Conservation (phyloP, 2,888 invertebrate genomes). For the Homarus gammarus region DNA sequence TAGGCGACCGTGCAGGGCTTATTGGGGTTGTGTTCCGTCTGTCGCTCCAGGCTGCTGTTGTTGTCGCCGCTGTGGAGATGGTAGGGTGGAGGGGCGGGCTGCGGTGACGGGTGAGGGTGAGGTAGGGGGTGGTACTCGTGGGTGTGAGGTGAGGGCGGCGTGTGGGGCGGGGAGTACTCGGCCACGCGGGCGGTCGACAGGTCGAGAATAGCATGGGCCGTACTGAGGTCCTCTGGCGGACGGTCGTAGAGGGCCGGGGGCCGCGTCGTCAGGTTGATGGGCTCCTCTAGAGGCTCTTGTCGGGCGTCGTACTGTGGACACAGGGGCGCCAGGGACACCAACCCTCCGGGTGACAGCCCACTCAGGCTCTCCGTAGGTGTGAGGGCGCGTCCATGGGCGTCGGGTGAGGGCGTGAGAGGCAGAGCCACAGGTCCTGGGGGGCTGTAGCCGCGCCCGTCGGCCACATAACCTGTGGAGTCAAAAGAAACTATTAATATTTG, state of each 20-base stretch:
- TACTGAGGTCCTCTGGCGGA: conserved; percentile 86
- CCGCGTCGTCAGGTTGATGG: conserved; percentile 74
- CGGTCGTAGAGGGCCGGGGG: conserved; percentile 75
- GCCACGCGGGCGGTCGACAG: conserved; percentile 85
- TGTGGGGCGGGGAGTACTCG: conserved; percentile 90
- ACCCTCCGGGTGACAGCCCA: conserved; percentile 52
- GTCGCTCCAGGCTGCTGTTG: conserved; percentile 12
- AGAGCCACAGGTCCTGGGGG: conserved; percentile 75
- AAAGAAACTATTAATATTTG: background rate
- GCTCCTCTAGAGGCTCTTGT: conserved; percentile 60
- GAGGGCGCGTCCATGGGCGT: conserved; percentile 70
- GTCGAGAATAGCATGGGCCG: conserved; percentile 93
- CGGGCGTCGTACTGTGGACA: conserved; percentile 69
- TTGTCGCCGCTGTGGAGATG: conserved; percentile 45
- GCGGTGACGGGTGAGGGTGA: conserved; percentile 76
- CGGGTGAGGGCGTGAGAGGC: conserved; percentile 75
- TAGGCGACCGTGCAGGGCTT: conserved; percentile 88
- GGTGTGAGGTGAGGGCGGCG: conserved; percentile 85
- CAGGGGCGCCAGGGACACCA: conserved; percentile 69
- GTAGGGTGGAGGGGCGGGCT: conserved; percentile 48
- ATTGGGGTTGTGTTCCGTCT: conserved; percentile 9
- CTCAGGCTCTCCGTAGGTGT: conserved; percentile 74
- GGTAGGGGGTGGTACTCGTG: conserved; percentile 78
- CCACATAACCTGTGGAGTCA: conserved; percentile 60
- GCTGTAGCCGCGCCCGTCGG: conserved; percentile 73